Evolutionary conservation across 2,797 vertebrate genomes (phyloP), one percentile per base, ranked within the genome.

Genomic region (Clarias laeviceps): DNA sequence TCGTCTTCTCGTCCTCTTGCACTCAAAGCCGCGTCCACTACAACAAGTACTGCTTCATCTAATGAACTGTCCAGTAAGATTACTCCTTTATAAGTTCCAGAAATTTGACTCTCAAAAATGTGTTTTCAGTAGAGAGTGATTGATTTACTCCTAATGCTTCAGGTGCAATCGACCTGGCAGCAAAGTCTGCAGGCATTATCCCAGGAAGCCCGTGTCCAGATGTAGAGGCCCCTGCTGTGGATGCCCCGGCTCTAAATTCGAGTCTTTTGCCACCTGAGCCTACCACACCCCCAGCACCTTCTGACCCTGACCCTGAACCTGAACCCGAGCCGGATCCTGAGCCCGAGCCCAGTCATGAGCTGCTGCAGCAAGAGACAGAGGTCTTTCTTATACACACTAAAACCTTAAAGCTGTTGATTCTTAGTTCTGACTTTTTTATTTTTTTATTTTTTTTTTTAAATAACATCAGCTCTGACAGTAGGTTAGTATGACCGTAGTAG

Each of bases 171-270:
- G 97, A 98, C 91, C 92, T 98, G 89, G 98, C 98, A 82, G 98
- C 98, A n/a, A 98, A 98, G 89, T 97, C 97, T 90, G 98, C 98
- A 18, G 98, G 98, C 79, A 99, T 99, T 91, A 98, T 99, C 85
- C 98, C 98, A 1, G 94, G 93, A 83, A 97, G 96, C 89, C 95
- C 97, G 4, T 87, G 97, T 85, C 95, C 90, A 34, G 94, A 97
- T 70, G 88, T 95, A 73, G 95, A 95, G 5, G 45, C 95, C 0
- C 80, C 94, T 0, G 15, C 45, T 56, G 15, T 95, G 76, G 95
- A 95, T 5, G 45, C 95, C 0, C 82, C 93, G 0, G 15, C 87
- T 80, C 87, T 89, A 1, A 90, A 92, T 29, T 84, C 88, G 66
- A 4, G 73, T 68, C 37, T 90, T 61, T 82, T 85, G 5, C 37